Percentiles rank a stretch among this genome's conserved stretches.
Conservation (phyloP, 2,888 invertebrate genomes). For the Euproctis similis region DNA sequence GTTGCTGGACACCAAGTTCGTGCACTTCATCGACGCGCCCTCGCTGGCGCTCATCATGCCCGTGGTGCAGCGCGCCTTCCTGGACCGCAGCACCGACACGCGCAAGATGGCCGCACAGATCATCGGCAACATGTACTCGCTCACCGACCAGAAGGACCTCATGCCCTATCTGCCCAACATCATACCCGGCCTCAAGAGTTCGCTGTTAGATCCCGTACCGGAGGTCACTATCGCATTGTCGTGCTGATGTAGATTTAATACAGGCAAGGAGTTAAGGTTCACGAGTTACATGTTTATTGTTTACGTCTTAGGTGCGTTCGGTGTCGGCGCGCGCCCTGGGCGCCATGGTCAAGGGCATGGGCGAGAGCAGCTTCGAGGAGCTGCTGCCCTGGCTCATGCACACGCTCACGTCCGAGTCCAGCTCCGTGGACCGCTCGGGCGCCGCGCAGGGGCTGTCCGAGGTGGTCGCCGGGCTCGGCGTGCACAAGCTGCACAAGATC, state of each 20-base stretch:
- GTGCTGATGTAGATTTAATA: no score
- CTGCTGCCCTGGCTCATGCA: constrained; percentile 99
- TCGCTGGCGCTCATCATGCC: constrained; percentile 99
- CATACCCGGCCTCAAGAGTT: constrained; percentile 96
- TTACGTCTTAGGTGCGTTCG: constrained; percentile 83
- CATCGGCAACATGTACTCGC: constrained; percentile 99
- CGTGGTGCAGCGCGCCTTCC: constrained; percentile 97
- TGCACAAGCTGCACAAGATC: constrained; percentile 94
- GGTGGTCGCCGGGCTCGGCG: constrained; percentile 96
- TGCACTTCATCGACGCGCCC: constrained; percentile 99
- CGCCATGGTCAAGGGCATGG: constrained; percentile 98
- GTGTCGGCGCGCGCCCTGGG: constrained; percentile 97
- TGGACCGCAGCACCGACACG: constrained; percentile 98
- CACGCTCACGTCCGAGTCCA: constrained; percentile 94
- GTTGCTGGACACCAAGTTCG: constrained; percentile 95
- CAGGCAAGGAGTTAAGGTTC: no score
- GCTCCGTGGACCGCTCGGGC: constrained; percentile 96
- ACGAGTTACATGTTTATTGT: background rate
- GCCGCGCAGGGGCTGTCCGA: constrained; percentile 98
- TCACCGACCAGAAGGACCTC: constrained; percentile 98
- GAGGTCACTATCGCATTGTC: no score
- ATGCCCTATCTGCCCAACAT: constrained; percentile 96
- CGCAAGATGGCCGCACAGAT: constrained; percentile 99
- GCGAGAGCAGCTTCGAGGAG: constrained; percentile 96
- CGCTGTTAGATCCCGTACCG: constrained; percentile 97